Percentiles rank a stretch among this genome's conserved stretches.
These are phyloP conservation scores for Agrenia bidenticulata DNA, from an alignment of 2,888 invertebrate species.

Conservation along the genomic window DNA sequence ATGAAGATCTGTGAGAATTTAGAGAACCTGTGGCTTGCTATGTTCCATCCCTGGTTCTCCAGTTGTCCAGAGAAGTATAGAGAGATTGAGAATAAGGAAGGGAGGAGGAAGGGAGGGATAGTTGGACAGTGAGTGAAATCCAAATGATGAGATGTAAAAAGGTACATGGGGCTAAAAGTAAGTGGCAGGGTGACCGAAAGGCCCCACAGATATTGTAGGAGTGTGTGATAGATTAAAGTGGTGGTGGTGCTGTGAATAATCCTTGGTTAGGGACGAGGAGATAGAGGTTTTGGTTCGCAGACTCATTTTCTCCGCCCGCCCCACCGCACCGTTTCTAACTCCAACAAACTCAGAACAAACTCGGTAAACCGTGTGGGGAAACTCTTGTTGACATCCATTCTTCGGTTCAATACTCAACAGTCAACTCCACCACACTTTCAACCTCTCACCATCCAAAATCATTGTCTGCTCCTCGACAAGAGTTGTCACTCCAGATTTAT, in stretches of 20 bases:
- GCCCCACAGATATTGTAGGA: too few species aligned
- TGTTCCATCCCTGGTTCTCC: too few species aligned
- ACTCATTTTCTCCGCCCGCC: conserved; percentile 10
- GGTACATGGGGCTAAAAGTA: too few species aligned
- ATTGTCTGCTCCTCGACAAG: conserved; percentile 8
- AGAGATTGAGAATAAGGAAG: not conserved
- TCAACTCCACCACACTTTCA: conserved; percentile 14
- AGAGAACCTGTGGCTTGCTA: too few species aligned
- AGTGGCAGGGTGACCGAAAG: too few species aligned
- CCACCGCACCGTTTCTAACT: not conserved
- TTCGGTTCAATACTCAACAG: conserved; percentile 36
- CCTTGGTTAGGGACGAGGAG: conserved; percentile 9
- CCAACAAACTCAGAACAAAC: not conserved
- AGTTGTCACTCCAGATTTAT: conserved; percentile 9
- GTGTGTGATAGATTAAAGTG: too few species aligned
- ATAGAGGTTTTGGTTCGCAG: conserved; percentile 11
- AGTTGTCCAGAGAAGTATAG: too few species aligned
- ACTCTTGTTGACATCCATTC: conserved; percentile 41
- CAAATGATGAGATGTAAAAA: too few species aligned
- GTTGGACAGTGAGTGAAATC: too few species aligned
- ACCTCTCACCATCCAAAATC: not conserved
- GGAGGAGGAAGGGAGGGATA: conserved; percentile 7
- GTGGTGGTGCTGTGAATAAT: conserved; percentile 4
- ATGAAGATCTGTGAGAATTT: too few species aligned
- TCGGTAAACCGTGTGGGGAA: conserved; percentile 1